A percentile compares a stretch with the other conserved stretches of the same genome.
phyloP scores from a whole-genome alignment of 1,140 invertebrate species.

The Coelopa frigida region DNA sequence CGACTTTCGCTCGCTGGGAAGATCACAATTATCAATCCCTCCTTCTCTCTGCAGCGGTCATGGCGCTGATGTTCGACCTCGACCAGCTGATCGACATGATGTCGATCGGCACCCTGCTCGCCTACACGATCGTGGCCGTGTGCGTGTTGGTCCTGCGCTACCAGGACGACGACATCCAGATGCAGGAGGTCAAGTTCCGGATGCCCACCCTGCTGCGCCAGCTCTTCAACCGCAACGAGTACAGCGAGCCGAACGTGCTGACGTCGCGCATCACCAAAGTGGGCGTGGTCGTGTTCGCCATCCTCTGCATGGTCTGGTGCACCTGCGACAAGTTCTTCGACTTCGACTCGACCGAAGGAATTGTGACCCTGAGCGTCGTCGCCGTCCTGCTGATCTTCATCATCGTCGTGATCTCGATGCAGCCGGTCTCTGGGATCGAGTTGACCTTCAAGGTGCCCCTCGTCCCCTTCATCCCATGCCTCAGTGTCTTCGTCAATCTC shows the following conservation, averaged over 20 bases:
- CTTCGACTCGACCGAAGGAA: constrained; percentile 14
- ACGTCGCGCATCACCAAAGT: constrained; percentile 54
- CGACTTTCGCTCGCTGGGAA: too few species aligned
- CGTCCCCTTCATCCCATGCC: constrained; percentile 74
- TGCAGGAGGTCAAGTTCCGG: constrained; percentile 43
- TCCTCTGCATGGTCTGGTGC: constrained; percentile 30
- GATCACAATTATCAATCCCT: constrained; percentile 19
- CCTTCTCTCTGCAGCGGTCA: constrained; percentile 52
- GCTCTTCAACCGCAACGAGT: constrained; percentile 54
- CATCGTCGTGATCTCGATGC: constrained; percentile 30
- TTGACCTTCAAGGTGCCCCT: constrained; percentile 64
- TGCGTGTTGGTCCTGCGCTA: constrained; percentile 82
- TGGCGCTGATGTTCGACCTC: constrained; percentile 83
- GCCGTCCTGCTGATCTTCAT: constrained; percentile 28
- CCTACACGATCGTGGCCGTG: constrained; percentile 86
- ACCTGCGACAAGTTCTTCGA: constrained; percentile 22
- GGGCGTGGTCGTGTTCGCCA: constrained; percentile 48
- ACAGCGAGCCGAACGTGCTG: constrained; percentile 50
- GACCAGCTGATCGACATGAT: constrained; percentile 92
- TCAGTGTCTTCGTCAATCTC: constrained; percentile 79
- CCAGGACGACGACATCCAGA: constrained; percentile 31
- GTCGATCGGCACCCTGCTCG: constrained; percentile 91
- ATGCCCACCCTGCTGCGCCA: constrained; percentile 30
- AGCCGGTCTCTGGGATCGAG: constrained; percentile 32
- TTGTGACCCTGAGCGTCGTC: constrained; percentile 28